Base-by-base conservation (phyloP, 2,888 invertebrate genomes). In the Drosophila atripex region DNA sequence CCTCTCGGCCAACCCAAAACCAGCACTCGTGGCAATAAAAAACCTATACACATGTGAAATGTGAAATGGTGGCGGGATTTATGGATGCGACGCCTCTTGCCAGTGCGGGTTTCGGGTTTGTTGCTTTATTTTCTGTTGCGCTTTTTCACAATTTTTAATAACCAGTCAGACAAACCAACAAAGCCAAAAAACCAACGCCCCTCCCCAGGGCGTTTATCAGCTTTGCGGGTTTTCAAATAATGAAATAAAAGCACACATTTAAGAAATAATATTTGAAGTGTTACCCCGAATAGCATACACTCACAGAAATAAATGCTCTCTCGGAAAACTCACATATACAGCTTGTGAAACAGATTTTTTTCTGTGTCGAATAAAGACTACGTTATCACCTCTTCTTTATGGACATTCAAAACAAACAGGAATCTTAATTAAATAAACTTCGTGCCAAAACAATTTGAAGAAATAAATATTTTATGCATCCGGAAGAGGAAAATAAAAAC, bases 11-110 rank as follows among this genome's bases (percentile, higher is more conserved):
- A 65, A 32, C 68, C 45, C 63, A 52, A 66, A 35, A 30, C 35
- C 52, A 28, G 28, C 28, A 28, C 28, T 35, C 60, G 59, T 66
- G 77, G 86, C 75, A 86, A 84, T 80, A 80, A 76, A 83, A 84
- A 83, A 87, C 78, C 65, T 73, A 84, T 78, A 88, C 88, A 88
- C 84, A 82, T 82, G 77, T 82, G 82, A 86, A 82, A 82, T 87
- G 71, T 82, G 88, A 86, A 83, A 85, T 79, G 66, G 74, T 71
- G 43, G 79, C 77, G 72, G 83, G 82, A 82, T 88, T 82, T 82
- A 82, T 82, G 83, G 75, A 73, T 55, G 88, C 69, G 83, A 70
- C 57, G 51, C 55, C 59, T 32, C 41, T 47, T 32, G 32, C 55
- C 63, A 41, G 57, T 12, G 53, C 51, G 23, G 64, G 46, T 32